Base-by-base conservation (phyloP, 2,113 vertebrate genomes). In the Atlantisia rogersi region DNA sequence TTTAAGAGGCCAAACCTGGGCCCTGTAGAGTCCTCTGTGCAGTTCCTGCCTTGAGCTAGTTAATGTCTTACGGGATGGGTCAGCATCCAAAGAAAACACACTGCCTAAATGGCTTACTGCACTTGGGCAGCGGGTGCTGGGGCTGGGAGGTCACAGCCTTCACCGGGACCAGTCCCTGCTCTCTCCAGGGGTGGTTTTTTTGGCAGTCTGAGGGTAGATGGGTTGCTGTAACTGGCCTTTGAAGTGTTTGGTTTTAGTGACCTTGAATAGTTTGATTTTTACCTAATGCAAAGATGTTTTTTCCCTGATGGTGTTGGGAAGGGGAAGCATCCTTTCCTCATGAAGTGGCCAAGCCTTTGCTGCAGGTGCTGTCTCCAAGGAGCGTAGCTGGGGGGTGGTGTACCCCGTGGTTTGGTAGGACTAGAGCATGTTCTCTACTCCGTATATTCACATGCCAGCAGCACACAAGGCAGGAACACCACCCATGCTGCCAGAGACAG, bases 221-320 rank as follows among this genome's bases (percentile, higher is more conserved):
- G 13, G 0, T 5, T 81, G 2, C 83, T 19, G 3, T 4, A 20
- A 22, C 44, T 5, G 50, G 4, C 44, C 58, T 32, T 21, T 2
- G n/a, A 6, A 5, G 8, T 0, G 5, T 6, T 64, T 4, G 0
- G 15, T 1, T 35, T 64, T 3, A 31, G 48, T 21, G 71, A n/a
- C 42, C 32, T 40, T 8, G 6, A n/a, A 3, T 4, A 5, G 6
- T 25, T 25, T 21, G 40, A 3, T 2, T 4, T 60, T 39, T 31
- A 8, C 11, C 25, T 40, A 2, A 9, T 4, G 9, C 28, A 6
- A 11, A 65, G 64, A 2, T 3, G 26, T 3, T 2, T 63, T 68
- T 68, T 31, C 44, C 35, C 19, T 73, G 46, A 58, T 4, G 1
- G 0, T 5, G 53, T 12, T 60, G 64, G 50, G 44, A 32, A 63